phyloP scores from a whole-genome alignment of 2,113 vertebrate genomes.

The Nansenia antarctica region DNA sequence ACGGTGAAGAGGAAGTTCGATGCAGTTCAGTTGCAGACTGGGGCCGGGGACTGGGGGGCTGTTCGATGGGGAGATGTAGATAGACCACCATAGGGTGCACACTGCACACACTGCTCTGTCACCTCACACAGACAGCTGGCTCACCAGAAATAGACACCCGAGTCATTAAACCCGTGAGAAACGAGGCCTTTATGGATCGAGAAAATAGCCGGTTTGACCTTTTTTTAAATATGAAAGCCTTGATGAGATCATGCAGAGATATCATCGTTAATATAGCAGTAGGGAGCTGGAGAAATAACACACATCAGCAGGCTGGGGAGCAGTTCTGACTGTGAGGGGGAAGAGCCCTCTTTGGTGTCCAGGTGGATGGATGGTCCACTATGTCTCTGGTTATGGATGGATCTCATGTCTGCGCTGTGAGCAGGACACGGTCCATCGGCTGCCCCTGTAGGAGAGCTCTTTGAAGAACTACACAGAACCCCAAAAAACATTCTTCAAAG shows the following conservation, averaged over 20 bases:
- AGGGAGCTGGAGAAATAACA: constrained; percentile 51
- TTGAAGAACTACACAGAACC: too few relatives aligned
- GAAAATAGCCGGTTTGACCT: constrained; percentile 58
- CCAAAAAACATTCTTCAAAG: too few relatives aligned
- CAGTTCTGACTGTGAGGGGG: too few relatives aligned
- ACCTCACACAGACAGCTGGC: constrained; percentile 27
- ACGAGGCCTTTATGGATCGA: constrained; percentile 34
- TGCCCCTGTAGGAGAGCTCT: too few relatives aligned
- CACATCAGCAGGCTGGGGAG: constrained; percentile 44
- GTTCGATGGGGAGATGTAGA: background rate
- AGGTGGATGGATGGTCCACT: too few relatives aligned
- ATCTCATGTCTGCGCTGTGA: too few relatives aligned
- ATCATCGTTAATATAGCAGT: constrained; percentile 63
- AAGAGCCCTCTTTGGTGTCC: too few relatives aligned
- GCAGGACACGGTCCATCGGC: too few relatives aligned
- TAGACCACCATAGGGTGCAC: background rate
- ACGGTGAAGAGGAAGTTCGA: constrained; percentile 38
- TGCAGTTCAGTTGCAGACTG: constrained; percentile 32
- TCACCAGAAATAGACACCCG: background rate
- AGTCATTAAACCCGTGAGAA: constrained; percentile 13
- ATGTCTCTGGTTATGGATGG: too few relatives aligned
- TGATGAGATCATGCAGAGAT: constrained; percentile 42
- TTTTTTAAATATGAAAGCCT: constrained; percentile 41
- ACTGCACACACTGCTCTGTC: constrained; percentile 23
- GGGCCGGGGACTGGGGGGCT: background rate